Percentiles rank a stretch among this genome's conserved stretches.
Conservation (phyloP, 2,888 invertebrate genomes). For the Rotaria socialis region DNA sequence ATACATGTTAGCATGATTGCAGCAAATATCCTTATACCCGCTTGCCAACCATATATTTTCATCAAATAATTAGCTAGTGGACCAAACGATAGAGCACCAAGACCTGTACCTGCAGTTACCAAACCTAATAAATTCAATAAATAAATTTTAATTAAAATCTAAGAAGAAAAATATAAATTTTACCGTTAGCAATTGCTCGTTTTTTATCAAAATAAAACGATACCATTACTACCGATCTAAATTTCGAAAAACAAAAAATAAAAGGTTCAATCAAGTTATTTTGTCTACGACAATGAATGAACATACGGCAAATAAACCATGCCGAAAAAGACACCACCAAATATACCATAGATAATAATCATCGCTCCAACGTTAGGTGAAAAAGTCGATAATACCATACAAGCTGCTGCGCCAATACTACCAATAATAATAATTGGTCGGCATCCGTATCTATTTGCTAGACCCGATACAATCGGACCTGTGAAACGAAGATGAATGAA, state of each 20-base stretch:
- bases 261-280: not conserved
- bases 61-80: slow-evolving; percentile 38
- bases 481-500: not conserved
- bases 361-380: slow-evolving; percentile 39
- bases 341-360: slow-evolving; percentile 43
- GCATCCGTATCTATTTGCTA: slow-evolving; percentile 45
- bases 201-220: slow-evolving; percentile 46
- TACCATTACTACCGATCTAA: slow-evolving; percentile 40
- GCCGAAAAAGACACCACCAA: slow-evolving; percentile 42
- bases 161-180: not conserved
- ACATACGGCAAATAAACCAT: slow-evolving; percentile 40
- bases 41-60: slow-evolving; percentile 38
- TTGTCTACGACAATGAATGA: not conserved
- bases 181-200: slow-evolving; percentile 44
- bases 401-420: slow-evolving; percentile 37
- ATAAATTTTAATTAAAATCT: not conserved
- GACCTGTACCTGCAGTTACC: slow-evolving; percentile 43
- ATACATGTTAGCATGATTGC: slow-evolving; percentile 40
- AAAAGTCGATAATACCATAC: slow-evolving; percentile 33
- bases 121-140: not conserved
- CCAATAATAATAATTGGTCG: slow-evolving; percentile 43
- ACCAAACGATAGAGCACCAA: slow-evolving; percentile 44
- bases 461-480: slow-evolving; percentile 46
- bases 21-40: slow-evolving; percentile 41
- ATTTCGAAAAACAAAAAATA: not conserved